Evolutionary conservation across 1,140 invertebrate species (phyloP), one percentile per base, ranked within the genome.

Genomic region (Globodera rostochiensis): DNA sequence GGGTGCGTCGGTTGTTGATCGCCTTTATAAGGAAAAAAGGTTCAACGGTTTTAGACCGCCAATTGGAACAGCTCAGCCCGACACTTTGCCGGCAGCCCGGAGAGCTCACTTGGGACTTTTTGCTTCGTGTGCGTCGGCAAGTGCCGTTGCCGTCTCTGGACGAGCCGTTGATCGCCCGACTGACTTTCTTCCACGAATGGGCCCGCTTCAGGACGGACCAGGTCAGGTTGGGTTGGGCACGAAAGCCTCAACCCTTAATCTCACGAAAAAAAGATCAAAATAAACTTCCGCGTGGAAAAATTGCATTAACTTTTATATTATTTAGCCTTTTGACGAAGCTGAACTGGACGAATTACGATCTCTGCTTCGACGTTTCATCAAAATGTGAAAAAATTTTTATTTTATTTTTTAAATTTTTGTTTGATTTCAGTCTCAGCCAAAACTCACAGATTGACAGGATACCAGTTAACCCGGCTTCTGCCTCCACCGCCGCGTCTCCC

Each of bases 161-260:
- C 19, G 87, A 88, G 15, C 49, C 49, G 53, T 85, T 88, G 50
- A 85, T 88, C 36, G 87, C 83, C 36, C 82, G 87, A 47, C 67
- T 86, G 8, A 80, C 80, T 11, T 88, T 85, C 73, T 64, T 86
- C 21, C 86, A 86, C 74, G 85, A 86, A 79, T 82, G 76, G 81
- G 80, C 74, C 36, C 49, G 87, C 50, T 88, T 77, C 50, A 64
- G 87, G 67, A 74, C 81, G 11, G 60, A 84, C 7, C 71, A 73
- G 78, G 85, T 86, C 19, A 74, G 13, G 45, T 45, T 86, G 80
- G 19, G 36, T 36, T 36, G 36, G 36, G 36, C 36, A 36, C 36
- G 36, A 1, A 36, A 36, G 36, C 36, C 36, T 36, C 36, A 36
- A 36, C 36, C 36, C 36, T 36, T 36, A 36, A 36, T 1, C 36